These are phyloP conservation scores for Choristoneura rosaceana DNA, from an alignment of 2,888 invertebrate species.

Conservation along the genomic window DNA sequence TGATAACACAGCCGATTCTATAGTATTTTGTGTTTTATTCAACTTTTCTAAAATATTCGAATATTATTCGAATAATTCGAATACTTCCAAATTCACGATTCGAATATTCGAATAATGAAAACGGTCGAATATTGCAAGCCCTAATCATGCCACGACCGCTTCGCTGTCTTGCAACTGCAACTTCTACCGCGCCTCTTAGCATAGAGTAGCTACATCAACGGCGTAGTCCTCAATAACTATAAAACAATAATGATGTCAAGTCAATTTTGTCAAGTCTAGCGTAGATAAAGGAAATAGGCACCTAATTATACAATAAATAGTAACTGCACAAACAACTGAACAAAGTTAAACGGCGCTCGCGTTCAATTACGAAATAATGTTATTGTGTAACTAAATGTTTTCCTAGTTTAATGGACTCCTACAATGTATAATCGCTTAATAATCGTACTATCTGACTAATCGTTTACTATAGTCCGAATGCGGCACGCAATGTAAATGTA, in stretches of 20 bases:
- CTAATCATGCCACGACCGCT: constrained; percentile 29
- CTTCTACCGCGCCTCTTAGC: constrained; percentile 29
- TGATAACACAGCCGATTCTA: too few relatives aligned
- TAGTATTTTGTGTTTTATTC: too few relatives aligned
- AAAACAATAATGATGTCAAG: constrained; percentile 65
- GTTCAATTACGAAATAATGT: constrained; percentile 28
- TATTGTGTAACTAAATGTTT: constrained; percentile 44
- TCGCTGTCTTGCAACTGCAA: constrained; percentile 33
- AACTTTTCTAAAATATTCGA: too few relatives aligned
- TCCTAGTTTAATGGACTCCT: constrained; percentile 46
- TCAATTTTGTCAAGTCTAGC: constrained; percentile 66
- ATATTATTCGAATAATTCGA: too few relatives aligned
- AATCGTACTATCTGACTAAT: constrained; percentile 39
- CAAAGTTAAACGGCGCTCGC: constrained; percentile 30
- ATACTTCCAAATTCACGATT: too few relatives aligned
- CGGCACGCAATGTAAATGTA: constrained; percentile 68
- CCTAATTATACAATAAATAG: constrained; percentile 36
- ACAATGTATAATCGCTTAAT: constrained; percentile 41
- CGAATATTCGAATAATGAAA: too few relatives aligned
- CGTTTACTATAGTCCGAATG: constrained; percentile 55
- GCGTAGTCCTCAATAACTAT: constrained; percentile 47
- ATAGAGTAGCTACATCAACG: constrained; percentile 29
- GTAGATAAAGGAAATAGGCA: constrained; percentile 42
- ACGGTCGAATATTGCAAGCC: too few relatives aligned
- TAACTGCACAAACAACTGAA: constrained; percentile 31